Evolutionary conservation across 2,113 vertebrate genomes (phyloP).

Genomic region (Candoia aspera): DNA sequence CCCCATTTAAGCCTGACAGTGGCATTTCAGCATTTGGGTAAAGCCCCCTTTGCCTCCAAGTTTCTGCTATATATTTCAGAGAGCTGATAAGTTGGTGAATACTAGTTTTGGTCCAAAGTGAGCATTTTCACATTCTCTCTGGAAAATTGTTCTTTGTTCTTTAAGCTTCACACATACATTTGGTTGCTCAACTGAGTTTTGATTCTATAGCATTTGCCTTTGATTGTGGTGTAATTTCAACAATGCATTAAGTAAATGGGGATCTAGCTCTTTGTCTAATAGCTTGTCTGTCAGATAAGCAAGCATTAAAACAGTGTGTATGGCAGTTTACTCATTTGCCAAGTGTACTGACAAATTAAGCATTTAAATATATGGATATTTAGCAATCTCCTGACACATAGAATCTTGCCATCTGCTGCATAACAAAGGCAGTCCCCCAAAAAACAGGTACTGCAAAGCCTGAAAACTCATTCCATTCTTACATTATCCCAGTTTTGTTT

Average conservation of each 20-base stretch:
- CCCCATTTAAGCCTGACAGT: constrained; percentile 52
- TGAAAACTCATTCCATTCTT: not conserved
- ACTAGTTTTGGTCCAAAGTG: constrained; percentile 38
- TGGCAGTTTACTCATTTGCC: constrained; percentile 46
- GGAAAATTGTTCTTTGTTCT: constrained; percentile 47
- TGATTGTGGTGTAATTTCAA: constrained; percentile 35
- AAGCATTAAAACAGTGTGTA: constrained; percentile 31
- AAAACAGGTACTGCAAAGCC: constrained; percentile 8
- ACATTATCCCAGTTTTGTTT: not conserved
- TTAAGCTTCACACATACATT: constrained; percentile 30
- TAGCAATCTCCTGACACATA: constrained; percentile 13
- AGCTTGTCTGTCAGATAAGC: constrained; percentile 38
- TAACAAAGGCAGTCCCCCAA: constrained; percentile 15
- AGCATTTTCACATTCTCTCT: constrained; percentile 46
- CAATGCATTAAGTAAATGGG: constrained; percentile 48
- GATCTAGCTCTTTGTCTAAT: constrained; percentile 39
- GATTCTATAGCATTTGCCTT: not conserved
- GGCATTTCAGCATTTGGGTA: constrained; percentile 37
- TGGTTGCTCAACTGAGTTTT: constrained; percentile 11
- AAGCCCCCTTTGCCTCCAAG: constrained; percentile 18
- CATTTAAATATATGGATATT: constrained; percentile 54
- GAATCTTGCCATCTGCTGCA: constrained; percentile 28
- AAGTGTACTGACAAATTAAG: constrained; percentile 26
- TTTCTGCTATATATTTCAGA: constrained; percentile 45
- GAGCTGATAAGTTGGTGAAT: constrained; percentile 21